Evolutionary conservation across 1,140 invertebrate species (phyloP), one percentile per base, ranked within the genome.

Genomic region (Danaus melanippus): DNA sequence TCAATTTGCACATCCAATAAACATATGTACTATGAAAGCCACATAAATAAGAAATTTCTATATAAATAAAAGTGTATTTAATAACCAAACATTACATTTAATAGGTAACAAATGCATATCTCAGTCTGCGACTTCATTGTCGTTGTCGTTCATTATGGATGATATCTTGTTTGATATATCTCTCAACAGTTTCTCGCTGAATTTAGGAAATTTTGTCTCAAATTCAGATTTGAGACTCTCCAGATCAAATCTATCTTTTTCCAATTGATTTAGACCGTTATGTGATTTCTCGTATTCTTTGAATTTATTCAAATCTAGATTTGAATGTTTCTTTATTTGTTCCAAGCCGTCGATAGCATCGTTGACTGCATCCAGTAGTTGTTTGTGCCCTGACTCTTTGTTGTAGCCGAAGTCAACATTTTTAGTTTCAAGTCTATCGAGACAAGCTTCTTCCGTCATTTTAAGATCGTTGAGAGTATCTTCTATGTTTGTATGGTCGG

Each of bases 381-480:
- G 72, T 46, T 77, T 70, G 50, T 83, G 77, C 0, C 83, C 77
- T 0, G 60, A 73, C 7, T 74, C 60, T 17, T 75, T 66, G 10
- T 76, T 63, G 48, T 78, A 84, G 2, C 84, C 86, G 56, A 86
- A 77, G 41, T 86, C 79, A 0, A 87, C 67, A 48, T 87, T 86
- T 53, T 75, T 80, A 0, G 74, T 71, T 44, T 81, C 66, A 1
- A 87, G 56, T 51, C 68, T 75, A 46, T 87, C 74, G 1, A 86
- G 52, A 12, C 58, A 73, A 0, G 61, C 32, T 52, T 83, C 64
- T 60, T 79, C 82, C 2, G 71, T 67, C 2, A 44, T 12, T 0
- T 58, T 43, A 0, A 87, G 52, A 11, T 78, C 52, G 10, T 60
- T 52, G 0, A 84, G 50, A 7, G 71, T 42, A 0, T 67, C 56